Conservation (phyloP, 2,888 invertebrate species). For the Disparrhopalites patrizii region DNA sequence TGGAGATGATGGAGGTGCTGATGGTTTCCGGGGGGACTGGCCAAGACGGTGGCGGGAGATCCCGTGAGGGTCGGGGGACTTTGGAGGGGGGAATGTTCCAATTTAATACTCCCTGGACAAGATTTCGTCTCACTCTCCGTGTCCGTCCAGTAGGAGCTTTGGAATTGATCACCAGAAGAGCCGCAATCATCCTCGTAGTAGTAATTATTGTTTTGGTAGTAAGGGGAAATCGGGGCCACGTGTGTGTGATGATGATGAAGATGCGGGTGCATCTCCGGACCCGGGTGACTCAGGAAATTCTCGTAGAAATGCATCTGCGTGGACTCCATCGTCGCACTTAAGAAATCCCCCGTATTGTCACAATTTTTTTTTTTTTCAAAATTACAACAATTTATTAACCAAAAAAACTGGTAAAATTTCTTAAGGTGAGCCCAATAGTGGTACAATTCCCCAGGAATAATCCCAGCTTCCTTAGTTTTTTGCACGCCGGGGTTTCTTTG, state of each 20-base stretch:
- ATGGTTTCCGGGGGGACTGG: no score
- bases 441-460: no score
- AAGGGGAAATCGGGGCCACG: slow-evolving; percentile 23
- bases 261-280: no score
- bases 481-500: background rate
- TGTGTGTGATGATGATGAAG: slow-evolving; percentile 11
- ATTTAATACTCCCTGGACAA: slow-evolving; percentile 16
- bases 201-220: slow-evolving; percentile 26
- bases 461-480: no score
- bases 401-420: no score
- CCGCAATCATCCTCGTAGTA: slow-evolving; percentile 28
- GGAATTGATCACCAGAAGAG: slow-evolving; percentile 26
- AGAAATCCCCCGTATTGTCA: background rate
- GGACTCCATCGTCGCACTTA: slow-evolving; percentile 1
- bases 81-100: slow-evolving; percentile 2
- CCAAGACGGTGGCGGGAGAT: no score
- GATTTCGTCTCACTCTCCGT: slow-evolving; percentile 36
- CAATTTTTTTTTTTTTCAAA: no score
- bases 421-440: no score
- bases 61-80: background rate
- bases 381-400: no score
- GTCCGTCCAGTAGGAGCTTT: slow-evolving; percentile 36
- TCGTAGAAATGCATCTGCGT: slow-evolving; percentile 13
- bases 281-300: no score
- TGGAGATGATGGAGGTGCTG: no score